These are phyloP conservation scores for Doryteuthis pealeii DNA, from an alignment of 1,140 invertebrate species.

Conservation along the genomic window DNA sequence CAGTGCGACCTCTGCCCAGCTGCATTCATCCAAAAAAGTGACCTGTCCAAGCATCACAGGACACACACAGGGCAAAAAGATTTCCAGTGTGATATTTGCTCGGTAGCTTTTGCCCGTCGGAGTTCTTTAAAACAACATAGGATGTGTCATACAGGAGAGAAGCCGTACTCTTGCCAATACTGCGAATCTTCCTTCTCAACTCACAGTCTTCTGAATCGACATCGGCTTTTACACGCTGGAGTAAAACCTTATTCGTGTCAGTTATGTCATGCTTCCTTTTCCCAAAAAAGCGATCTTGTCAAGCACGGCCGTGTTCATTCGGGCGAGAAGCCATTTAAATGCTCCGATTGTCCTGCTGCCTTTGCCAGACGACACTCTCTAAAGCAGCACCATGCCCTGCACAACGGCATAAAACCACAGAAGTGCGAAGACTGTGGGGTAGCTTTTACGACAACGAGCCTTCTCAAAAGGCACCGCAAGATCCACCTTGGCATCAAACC, in stretches of 20 bases:
- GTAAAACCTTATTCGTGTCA: slow-evolving; percentile 61
- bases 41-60: not conserved
- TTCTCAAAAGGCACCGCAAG: not conserved
- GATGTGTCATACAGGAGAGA: not conserved
- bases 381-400: slow-evolving; percentile 18
- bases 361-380: slow-evolving; percentile 14
- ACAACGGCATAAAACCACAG: slow-evolving; percentile 20
- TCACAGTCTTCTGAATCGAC: slow-evolving; percentile 24
- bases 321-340: slow-evolving; percentile 9
- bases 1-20: not conserved
- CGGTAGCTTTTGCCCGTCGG: not conserved
- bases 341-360: slow-evolving; percentile 14
- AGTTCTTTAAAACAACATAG: not conserved
- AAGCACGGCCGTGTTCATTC: slow-evolving; percentile 52
- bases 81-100: not conserved
- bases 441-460: slow-evolving; percentile 13
- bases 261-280: slow-evolving; percentile 85
- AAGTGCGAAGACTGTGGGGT: slow-evolving; percentile 20
- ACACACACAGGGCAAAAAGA: slow-evolving; percentile 2
- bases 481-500: slow-evolving; percentile 22
- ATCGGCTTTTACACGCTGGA: slow-evolving; percentile 33
- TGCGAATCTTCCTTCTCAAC: not conserved
- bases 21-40: not conserved
- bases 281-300: slow-evolving; percentile 81
- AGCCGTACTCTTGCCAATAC: not conserved